Conservation (phyloP, 2,888 invertebrate species). For the Pammene fasciana region DNA sequence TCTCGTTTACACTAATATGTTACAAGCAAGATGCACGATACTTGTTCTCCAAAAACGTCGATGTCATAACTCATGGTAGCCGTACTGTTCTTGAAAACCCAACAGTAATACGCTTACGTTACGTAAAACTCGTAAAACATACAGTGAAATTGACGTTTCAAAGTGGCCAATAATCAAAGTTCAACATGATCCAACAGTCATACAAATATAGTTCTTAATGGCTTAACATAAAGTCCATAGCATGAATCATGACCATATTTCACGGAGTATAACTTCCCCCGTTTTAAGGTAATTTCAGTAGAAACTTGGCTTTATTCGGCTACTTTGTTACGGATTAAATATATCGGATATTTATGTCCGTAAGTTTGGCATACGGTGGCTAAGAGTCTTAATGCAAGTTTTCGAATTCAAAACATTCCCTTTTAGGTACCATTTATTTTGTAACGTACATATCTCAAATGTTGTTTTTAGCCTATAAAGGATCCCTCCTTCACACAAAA, state of each 20-base stretch:
- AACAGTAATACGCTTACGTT: too few species aligned
- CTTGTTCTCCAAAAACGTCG: too few species aligned
- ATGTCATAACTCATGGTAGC: too few species aligned
- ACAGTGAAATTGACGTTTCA: not conserved
- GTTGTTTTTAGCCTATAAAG: too few species aligned
- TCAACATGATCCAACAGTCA: not conserved
- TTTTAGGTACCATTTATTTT: too few species aligned
- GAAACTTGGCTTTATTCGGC: slow-evolving; percentile 33
- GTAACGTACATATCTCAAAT: too few species aligned
- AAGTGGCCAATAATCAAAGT: slow-evolving; percentile 5
- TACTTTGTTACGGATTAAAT: slow-evolving; percentile 35
- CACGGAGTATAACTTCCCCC: slow-evolving; percentile 27
- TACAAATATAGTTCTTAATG: slow-evolving; percentile 9
- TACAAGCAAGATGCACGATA: too few species aligned
- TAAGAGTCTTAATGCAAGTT: not conserved
- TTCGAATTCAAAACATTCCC: too few species aligned
- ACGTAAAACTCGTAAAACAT: too few species aligned
- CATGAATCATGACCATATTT: not conserved
- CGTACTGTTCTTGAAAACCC: too few species aligned
- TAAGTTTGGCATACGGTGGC: slow-evolving; percentile 5
- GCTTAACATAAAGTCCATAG: not conserved
- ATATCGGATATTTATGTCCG: slow-evolving; percentile 30
- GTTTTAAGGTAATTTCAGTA: slow-evolving; percentile 29
- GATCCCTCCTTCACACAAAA: too few species aligned
- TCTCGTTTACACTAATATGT: too few species aligned